Conservation (phyloP, 2,888 invertebrate genomes). For the Tiphia femorata region DNA sequence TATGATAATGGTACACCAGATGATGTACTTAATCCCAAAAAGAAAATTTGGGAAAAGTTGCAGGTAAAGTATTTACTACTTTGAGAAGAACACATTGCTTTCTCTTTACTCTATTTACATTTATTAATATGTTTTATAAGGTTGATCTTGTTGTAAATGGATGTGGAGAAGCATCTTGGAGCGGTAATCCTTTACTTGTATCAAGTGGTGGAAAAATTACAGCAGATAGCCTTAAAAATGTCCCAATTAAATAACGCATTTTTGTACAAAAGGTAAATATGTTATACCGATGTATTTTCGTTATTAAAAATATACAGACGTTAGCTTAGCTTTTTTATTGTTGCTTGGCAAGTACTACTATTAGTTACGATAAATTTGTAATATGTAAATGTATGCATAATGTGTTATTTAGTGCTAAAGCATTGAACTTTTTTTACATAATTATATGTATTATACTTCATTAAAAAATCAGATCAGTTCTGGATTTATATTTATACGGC, state of each 20-base stretch:
- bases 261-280: neutral
- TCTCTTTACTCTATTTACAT: too few relatives aligned
- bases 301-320: neutral
- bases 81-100: neutral
- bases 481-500: conserved; percentile 1
- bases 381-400: neutral
- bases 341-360: neutral
- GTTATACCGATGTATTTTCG: neutral
- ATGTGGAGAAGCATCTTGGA: conserved; percentile 86
- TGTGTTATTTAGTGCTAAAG: neutral
- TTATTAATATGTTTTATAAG: too few relatives aligned
- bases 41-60: conserved; percentile 95
- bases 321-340: neutral
- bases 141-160: conserved; percentile 81
- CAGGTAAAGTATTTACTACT: conserved; percentile 70
- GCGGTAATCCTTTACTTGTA: conserved; percentile 82
- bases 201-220: conserved; percentile 80
- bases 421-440: neutral
- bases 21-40: conserved; percentile 92
- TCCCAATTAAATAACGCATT: conserved; percentile 81
- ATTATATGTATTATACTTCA: neutral
- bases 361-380: neutral
- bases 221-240: conserved; percentile 82
- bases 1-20: conserved; percentile 84
- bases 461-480: conserved; percentile 7